These are phyloP conservation scores for Gallinago media DNA, from an alignment of 2,113 vertebrate species.

Conservation along the genomic window DNA sequence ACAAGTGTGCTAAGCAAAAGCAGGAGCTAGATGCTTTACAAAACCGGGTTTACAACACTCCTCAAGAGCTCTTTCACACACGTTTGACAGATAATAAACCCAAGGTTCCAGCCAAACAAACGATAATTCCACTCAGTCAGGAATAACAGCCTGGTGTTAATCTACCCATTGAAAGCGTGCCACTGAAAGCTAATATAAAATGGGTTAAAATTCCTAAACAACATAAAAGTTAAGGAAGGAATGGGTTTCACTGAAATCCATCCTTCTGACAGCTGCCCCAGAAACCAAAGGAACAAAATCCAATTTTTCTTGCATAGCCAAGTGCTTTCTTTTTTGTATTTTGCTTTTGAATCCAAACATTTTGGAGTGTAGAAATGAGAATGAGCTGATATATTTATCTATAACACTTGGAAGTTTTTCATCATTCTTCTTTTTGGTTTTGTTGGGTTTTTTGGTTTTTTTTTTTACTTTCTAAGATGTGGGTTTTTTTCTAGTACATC, in stretches of 20 bases:
- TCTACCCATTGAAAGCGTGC: not conserved
- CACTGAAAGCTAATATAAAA: not conserved
- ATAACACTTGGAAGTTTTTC: not conserved
- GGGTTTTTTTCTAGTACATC: fast-evolving
- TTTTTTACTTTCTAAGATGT: no score
- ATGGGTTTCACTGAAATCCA: not conserved
- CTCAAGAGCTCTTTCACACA: not conserved
- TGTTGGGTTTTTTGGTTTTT: no score
- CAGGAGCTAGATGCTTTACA: not conserved
- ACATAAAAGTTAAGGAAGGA: not conserved
- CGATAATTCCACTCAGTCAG: not conserved
- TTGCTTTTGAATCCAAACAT: not conserved
- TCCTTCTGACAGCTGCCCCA: not conserved
- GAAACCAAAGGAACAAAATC: not conserved
- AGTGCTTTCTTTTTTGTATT: not conserved
- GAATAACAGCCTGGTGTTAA: not conserved
- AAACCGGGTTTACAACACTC: not conserved
- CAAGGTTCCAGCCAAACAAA: not conserved
- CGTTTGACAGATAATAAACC: not conserved
- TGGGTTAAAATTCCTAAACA: not conserved
- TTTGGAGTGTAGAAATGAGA: not conserved
- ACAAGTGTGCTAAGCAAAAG: not conserved
- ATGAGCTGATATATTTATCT: not conserved
- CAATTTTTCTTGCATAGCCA: not conserved
- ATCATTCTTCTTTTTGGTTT: no score